Percentiles rank a stretch among this genome's conserved stretches.
Conservation (phyloP, 2,888 invertebrate species). For the Salpingus planirostris region DNA sequence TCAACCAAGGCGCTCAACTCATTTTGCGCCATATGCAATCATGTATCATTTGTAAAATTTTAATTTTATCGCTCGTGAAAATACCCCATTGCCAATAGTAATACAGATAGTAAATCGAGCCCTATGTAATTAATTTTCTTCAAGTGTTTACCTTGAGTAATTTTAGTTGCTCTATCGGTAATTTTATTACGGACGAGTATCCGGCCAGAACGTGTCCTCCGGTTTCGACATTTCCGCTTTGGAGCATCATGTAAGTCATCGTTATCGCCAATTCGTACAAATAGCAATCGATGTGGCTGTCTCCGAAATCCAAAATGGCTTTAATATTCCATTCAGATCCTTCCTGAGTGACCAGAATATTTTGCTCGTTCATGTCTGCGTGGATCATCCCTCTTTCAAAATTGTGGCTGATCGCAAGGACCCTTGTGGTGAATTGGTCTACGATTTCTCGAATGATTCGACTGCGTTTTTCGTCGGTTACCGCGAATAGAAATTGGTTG, state of each 20-base stretch:
- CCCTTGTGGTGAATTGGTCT: slow-evolving; percentile 53
- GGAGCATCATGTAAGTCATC: slow-evolving; percentile 71
- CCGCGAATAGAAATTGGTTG: slow-evolving; percentile 58
- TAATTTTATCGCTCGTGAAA: no score
- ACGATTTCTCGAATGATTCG: slow-evolving; percentile 55
- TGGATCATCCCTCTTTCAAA: slow-evolving; percentile 71
- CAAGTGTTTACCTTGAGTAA: slow-evolving; percentile 52
- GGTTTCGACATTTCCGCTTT: slow-evolving; percentile 49
- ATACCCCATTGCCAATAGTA: neutral
- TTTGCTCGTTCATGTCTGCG: slow-evolving; percentile 88
- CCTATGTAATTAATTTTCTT: neutral
- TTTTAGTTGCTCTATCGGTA: slow-evolving; percentile 55
- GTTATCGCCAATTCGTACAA: slow-evolving; percentile 79
- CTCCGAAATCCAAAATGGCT: slow-evolving; percentile 82
- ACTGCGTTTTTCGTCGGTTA: slow-evolving; percentile 52
- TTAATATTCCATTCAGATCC: slow-evolving; percentile 48
- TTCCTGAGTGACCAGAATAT: slow-evolving; percentile 49
- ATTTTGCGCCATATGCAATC: no score
- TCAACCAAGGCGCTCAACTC: no score
- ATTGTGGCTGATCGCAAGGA: slow-evolving; percentile 49
- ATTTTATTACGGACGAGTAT: slow-evolving; percentile 52
- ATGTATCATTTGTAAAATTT: no score
- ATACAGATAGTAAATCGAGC: neutral
- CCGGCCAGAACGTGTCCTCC: slow-evolving; percentile 71
- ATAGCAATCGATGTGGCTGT: slow-evolving; percentile 61